phyloP scores from a whole-genome alignment of 2,888 invertebrate genomes.

The Drosophila algonquin region DNA sequence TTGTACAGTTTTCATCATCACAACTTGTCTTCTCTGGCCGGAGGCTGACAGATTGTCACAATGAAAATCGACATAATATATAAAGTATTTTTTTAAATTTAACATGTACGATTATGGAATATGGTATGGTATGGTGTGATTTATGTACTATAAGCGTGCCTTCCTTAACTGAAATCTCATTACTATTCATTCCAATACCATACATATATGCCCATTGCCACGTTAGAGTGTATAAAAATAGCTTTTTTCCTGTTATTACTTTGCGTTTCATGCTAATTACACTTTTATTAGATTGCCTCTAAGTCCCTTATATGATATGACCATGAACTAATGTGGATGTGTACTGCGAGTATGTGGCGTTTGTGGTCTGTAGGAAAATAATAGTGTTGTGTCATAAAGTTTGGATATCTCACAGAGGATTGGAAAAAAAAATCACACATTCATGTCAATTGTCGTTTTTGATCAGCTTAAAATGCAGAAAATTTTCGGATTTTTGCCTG shows the following conservation, averaged over 20 bases:
- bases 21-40: neutral
- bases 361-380: constrained; percentile 2
- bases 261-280: constrained; percentile 66
- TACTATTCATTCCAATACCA: constrained; percentile 66
- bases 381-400: neutral
- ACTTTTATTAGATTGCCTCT: constrained; percentile 41
- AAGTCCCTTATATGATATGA: constrained; percentile 33
- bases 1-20: neutral
- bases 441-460: constrained; percentile 33
- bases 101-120: constrained; percentile 14
- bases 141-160: constrained; percentile 15
- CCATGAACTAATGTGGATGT: neutral
- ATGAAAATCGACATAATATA: constrained; percentile 13
- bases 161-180: constrained; percentile 44
- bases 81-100: constrained; percentile 1
- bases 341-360: too few relatives aligned
- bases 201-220: constrained; percentile 63
- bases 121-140: constrained; percentile 21
- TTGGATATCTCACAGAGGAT: neutral
- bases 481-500: constrained; percentile 42
- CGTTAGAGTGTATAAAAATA: constrained; percentile 67
- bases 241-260: constrained; percentile 51
- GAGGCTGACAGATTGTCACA: neutral
- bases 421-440: constrained; percentile 58
- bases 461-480: constrained; percentile 11